Base-by-base conservation (phyloP, 2,888 invertebrate genomes). In the Idaea biselata region DNA sequence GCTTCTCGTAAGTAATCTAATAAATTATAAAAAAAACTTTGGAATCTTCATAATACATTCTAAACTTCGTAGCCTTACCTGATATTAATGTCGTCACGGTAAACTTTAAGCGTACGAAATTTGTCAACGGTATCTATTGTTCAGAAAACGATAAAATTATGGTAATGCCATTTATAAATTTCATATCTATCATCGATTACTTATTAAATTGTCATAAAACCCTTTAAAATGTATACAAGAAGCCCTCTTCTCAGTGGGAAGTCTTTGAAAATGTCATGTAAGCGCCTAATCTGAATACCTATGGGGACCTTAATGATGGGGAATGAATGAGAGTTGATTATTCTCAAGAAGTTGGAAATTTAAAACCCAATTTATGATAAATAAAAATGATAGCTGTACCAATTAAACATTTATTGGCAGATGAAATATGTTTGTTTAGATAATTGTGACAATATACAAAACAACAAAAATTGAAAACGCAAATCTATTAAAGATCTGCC, bases 91-190 rank as follows among this genome's bases (percentile, higher is more conserved):
- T 18, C 54, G 11, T 44, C 44, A 60, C 53, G 56, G 56, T 18
- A 56, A 32, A 57, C 78, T 63, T 78, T 82, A 85, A 86, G 72
- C 76, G 75, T 74, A 75, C 79, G 80, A 80, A 83, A 89, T 89
- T 88, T 88, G 88, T 89, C 86, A 88, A 76, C 77, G 87, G 78
- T 81, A 76, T 76, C 88, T 67, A 83, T 83, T 84, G 81, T 78
- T 74, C 81, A 78, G 61, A 62, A 69, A 63, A 64, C 75, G 73
- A 66, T 68, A 69, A 64, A 77, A 75, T 82, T 83, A 87, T 88
- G 84, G 64, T 82, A 86, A 87, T 85, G 68, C 66, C 65, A 32
- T 66, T 32, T 59, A 65, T 63, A 64, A 73, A 73, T 72, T 70
- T 69, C 68, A 68, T 68, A 73, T 73, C 70, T 71, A 72, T 62